phyloP scores from a whole-genome alignment of 2,888 invertebrate genomes.

The Dryococelus australis region DNA sequence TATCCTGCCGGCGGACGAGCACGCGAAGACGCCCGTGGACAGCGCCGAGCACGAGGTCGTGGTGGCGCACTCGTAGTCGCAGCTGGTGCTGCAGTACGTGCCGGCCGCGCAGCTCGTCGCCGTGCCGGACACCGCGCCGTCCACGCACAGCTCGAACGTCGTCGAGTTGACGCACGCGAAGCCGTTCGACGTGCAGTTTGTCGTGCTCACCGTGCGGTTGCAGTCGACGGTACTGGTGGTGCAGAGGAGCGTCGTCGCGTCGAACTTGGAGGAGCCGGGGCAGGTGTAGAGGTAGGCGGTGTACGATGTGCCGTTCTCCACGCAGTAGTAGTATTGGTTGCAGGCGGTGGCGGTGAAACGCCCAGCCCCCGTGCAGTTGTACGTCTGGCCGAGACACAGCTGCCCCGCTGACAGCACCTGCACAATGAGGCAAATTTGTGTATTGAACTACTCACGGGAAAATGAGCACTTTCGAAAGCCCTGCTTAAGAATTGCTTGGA shows the following conservation, averaged over 20 bases:
- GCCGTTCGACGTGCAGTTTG: background rate
- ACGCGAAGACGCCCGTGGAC: background rate
- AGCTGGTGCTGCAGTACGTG: background rate
- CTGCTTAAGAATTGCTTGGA: too few species aligned
- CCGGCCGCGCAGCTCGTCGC: constrained; percentile 1
- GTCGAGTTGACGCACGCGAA: constrained; percentile 13
- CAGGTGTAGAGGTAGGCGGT: constrained; percentile 17
- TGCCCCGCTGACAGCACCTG: too few species aligned
- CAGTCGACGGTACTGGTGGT: background rate
- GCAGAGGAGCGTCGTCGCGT: background rate
- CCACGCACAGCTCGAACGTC: constrained; percentile 16
- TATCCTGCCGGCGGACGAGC: background rate
- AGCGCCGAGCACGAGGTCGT: background rate
- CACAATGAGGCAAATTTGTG: too few species aligned
- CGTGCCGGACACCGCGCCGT: background rate
- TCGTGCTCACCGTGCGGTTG: background rate
- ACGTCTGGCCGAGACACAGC: background rate
- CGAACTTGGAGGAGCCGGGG: constrained; percentile 4
- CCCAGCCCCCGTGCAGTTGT: background rate
- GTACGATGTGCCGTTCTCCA: background rate
- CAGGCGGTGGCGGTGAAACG: background rate
- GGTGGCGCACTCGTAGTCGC: background rate
- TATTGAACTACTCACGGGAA: too few species aligned
- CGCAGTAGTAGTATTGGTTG: constrained; percentile 19
- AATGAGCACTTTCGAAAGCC: too few species aligned